Percentiles rank a stretch among this genome's conserved stretches.
phyloP scores from a whole-genome alignment of 2,113 vertebrate genomes.

The Nesospiza acunhae region DNA sequence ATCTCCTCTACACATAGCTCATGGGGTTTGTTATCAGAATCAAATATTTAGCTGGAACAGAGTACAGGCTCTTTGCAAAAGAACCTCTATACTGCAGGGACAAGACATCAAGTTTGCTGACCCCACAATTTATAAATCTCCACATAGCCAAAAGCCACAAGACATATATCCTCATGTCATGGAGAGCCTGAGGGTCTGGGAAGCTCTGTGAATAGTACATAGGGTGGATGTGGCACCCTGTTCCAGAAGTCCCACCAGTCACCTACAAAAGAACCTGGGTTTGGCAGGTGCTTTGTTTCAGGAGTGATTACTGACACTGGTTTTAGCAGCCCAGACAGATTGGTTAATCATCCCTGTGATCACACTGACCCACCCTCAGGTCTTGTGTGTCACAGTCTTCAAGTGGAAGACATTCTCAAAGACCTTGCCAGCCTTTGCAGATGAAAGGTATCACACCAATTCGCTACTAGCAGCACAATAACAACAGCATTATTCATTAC shows the following conservation, averaged over 20 bases:
- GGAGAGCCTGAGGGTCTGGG: not conserved
- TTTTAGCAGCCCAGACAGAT: not conserved
- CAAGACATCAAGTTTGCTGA: not conserved
- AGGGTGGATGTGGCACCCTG: not conserved
- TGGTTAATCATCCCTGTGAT: not conserved
- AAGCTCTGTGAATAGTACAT: not conserved
- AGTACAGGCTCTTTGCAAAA: not conserved
- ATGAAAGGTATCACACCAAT: not conserved
- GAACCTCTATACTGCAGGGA: not conserved
- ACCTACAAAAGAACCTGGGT: not conserved
- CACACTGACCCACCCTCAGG: not conserved
- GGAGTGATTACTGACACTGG: not conserved
- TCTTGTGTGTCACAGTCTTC: not conserved
- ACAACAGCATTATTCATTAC: accelerated
- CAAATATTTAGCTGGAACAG: not conserved
- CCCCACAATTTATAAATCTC: not conserved
- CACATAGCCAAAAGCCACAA: not conserved
- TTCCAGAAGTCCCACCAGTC: not conserved
- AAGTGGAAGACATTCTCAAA: not conserved
- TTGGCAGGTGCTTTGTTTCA: not conserved
- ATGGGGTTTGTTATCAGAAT: not conserved
- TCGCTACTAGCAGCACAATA: not conserved
- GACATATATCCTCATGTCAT: not conserved
- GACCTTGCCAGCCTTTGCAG: not conserved
- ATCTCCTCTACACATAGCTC: not conserved